A percentile compares a stretch with the other conserved stretches of the same genome.
These are phyloP conservation scores for Trilocha varians DNA, from an alignment of 2,888 invertebrate species.

Conservation along the genomic window DNA sequence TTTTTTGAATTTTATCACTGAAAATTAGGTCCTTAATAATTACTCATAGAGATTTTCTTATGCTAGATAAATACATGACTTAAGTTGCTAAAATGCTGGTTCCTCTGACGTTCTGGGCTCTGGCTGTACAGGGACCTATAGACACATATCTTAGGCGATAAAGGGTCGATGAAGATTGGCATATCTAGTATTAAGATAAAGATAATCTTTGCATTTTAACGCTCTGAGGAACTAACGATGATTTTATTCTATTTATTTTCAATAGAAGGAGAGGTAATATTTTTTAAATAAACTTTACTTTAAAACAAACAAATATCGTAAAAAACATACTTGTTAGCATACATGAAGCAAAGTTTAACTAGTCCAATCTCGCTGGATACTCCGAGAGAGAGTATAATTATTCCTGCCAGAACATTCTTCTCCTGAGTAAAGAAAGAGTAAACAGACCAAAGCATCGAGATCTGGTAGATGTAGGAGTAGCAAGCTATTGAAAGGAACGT, in stretches of 20 bases:
- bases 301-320: neutral
- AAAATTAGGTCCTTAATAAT: too few relatives aligned
- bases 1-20: constrained; percentile 17
- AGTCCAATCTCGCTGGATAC: constrained; percentile 23
- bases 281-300: neutral
- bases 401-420: constrained; percentile 18
- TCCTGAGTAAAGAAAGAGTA: constrained; percentile 19
- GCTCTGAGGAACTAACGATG: too few relatives aligned
- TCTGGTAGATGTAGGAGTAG: constrained; percentile 25
- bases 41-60: too few relatives aligned
- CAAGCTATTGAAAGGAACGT: constrained; percentile 9
- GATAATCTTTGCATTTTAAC: too few relatives aligned
- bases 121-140: too few relatives aligned
- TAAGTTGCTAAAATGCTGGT: too few relatives aligned
- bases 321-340: constrained; percentile 20
- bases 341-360: constrained; percentile 24
- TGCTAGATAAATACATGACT: too few relatives aligned
- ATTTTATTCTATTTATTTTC: too few relatives aligned
- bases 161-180: neutral
- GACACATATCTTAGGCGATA: too few relatives aligned
- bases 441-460: constrained; percentile 28
- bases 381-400: constrained; percentile 24
- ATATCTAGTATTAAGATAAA: neutral
- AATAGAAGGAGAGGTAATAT: too few relatives aligned
- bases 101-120: too few relatives aligned